phyloP scores from a whole-genome alignment of 1,140 invertebrate genomes.

The Trichonephila clavipes region DNA sequence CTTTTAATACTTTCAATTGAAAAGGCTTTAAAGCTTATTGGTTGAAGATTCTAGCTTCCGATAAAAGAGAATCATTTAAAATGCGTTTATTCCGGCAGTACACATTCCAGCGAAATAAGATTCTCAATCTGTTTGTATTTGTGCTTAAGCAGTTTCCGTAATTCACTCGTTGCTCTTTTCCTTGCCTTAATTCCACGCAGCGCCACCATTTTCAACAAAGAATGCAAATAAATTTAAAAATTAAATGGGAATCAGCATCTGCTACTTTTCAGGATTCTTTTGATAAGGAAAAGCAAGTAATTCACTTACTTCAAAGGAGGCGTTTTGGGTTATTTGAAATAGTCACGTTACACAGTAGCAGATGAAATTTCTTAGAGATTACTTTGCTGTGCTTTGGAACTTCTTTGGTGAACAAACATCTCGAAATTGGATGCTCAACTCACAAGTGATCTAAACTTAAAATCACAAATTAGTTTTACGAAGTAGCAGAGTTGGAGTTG shows the following conservation, averaged over 20 bases:
- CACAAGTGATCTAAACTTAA: background rate
- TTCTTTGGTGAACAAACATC: background rate
- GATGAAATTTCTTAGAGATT: background rate
- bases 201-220: background rate
- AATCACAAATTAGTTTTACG: background rate
- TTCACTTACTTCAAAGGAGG: background rate
- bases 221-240: constrained; percentile 32
- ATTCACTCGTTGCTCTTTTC: constrained; percentile 3
- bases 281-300: background rate
- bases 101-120: background rate
- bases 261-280: background rate
- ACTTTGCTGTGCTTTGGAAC: background rate
- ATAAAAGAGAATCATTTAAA: constrained; percentile 63
- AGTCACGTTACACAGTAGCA: background rate
- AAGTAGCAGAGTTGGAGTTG: too few species aligned
- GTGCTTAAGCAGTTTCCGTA: constrained; percentile 29
- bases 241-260: constrained; percentile 27
- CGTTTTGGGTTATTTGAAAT: background rate
- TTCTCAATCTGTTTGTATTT: constrained; percentile 45
- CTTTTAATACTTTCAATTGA: constrained; percentile 45
- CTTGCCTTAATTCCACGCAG: constrained; percentile 1
- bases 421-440: background rate
- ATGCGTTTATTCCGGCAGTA: constrained; percentile 4
- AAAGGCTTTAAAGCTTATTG: constrained; percentile 26
- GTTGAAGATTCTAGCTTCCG: constrained; percentile 3